These are phyloP conservation scores for Cephonodes hylas DNA, from an alignment of 2,888 invertebrate genomes.

Conservation along the genomic window DNA sequence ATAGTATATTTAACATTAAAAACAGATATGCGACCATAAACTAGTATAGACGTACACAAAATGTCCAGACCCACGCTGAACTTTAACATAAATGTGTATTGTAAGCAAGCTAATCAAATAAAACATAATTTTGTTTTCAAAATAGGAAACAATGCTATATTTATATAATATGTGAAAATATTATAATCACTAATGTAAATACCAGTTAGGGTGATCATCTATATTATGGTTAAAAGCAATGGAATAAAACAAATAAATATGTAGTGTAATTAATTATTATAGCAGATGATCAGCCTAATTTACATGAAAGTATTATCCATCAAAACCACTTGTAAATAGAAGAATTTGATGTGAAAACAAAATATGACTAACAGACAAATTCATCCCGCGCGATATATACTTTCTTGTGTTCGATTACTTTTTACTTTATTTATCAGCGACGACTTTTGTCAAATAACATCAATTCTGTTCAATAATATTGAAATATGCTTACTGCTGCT, in stretches of 20 bases:
- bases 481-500: neutral
- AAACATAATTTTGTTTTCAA: slow-evolving; percentile 56
- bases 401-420: neutral
- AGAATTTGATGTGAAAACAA: slow-evolving; percentile 5
- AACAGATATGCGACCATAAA: slow-evolving; percentile 43
- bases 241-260: slow-evolving; percentile 17
- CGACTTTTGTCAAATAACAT: neutral
- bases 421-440: no score
- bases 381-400: neutral
- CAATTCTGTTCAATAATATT: neutral
- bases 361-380: slow-evolving; percentile 11
- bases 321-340: slow-evolving; percentile 10
- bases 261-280: slow-evolving; percentile 16
- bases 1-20: slow-evolving; percentile 52
- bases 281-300: slow-evolving; percentile 6
- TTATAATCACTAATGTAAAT: slow-evolving; percentile 46
- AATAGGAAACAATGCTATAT: slow-evolving; percentile 58
- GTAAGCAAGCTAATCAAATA: slow-evolving; percentile 50
- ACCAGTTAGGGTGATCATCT: slow-evolving; percentile 49
- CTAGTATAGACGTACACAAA: slow-evolving; percentile 41
- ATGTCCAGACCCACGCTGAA: slow-evolving; percentile 30
- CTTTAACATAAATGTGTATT: slow-evolving; percentile 27
- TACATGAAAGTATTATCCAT: neutral
- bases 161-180: slow-evolving; percentile 56
- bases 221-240: slow-evolving; percentile 17